A percentile compares a stretch with the other conserved stretches of the same genome.
Conservation (phyloP, 1,140 invertebrate genomes). For the Scaptodrosophila lebanonensis region DNA sequence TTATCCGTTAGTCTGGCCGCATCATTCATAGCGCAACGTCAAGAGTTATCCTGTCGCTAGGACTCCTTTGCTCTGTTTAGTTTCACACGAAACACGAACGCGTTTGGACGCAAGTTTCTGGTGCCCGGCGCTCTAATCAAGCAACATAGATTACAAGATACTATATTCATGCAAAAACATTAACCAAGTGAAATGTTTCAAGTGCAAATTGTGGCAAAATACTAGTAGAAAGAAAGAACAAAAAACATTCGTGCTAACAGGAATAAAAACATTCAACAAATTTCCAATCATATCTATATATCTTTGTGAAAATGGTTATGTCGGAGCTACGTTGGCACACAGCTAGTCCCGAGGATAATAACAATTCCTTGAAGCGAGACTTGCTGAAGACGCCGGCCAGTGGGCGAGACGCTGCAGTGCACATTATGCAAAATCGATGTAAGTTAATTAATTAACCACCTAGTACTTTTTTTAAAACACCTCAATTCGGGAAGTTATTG, state of each 20-base stretch:
- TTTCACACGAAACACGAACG: conserved; percentile 74
- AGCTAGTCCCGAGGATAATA: conserved; percentile 75
- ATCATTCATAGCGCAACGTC: conserved; percentile 11
- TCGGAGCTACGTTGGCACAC: conserved; percentile 76
- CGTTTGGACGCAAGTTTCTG: conserved; percentile 66
- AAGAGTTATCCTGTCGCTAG: conserved; percentile 59
- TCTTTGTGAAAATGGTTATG: conserved; percentile 75
- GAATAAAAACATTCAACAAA: conserved; percentile 1
- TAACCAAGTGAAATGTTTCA: neutral
- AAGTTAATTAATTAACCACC: conserved; percentile 39
- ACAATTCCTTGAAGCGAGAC: conserved; percentile 71
- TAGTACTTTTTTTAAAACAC: conserved; percentile 2
- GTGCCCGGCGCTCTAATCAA: conserved; percentile 36
- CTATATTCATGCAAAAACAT: conserved; percentile 2
- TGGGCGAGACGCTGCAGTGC: conserved; percentile 55
- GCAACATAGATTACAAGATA: too few relatives aligned
- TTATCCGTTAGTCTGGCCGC: conserved; percentile 53
- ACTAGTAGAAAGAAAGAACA: conserved; percentile 8
- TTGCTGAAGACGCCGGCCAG: conserved; percentile 65
- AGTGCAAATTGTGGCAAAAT: neutral
- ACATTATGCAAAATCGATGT: conserved; percentile 76
- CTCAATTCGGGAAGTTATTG: too few relatives aligned
- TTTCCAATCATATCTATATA: conserved; percentile 15
- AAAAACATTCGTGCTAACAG: conserved; percentile 1
- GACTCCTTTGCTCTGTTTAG: conserved; percentile 51